Conservation (phyloP, 2,113 vertebrate species). For the Nannobrachium achirus region DNA sequence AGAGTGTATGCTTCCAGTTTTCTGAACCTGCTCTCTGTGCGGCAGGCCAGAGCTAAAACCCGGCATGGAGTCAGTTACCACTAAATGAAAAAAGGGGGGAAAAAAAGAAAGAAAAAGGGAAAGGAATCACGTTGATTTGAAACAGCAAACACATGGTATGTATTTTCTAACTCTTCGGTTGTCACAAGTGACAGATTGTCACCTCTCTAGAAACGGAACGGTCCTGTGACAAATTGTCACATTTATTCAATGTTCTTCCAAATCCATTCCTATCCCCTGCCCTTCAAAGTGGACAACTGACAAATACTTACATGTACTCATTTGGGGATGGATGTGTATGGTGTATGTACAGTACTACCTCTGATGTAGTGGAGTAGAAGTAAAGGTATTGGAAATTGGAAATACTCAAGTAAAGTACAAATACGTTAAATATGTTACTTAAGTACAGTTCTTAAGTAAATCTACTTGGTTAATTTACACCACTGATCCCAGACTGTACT, state of each 20-base stretch:
- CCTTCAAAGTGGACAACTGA: too few relatives aligned
- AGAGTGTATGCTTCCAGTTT: conserved; percentile 92
- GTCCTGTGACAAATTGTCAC: not conserved
- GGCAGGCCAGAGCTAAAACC: conserved; percentile 79
- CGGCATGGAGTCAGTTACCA: conserved; percentile 71
- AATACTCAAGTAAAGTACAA: too few relatives aligned
- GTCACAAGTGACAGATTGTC: conserved; percentile 29
- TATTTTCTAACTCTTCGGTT: conserved; percentile 12
- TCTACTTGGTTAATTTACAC: too few relatives aligned
- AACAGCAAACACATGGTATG: conserved; percentile 28
- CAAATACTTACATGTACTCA: too few relatives aligned
- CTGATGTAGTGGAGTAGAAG: too few relatives aligned
- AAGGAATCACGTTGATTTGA: conserved; percentile 29
- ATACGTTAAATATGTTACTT: too few relatives aligned
- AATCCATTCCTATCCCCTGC: not conserved
- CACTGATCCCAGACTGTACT: too few relatives aligned
- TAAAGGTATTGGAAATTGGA: too few relatives aligned
- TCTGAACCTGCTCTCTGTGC: conserved; percentile 76
- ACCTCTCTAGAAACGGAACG: conserved; percentile 20
- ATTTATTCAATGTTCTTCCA: not conserved
- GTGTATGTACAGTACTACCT: too few relatives aligned
- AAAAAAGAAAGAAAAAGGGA: conserved; percentile 42
- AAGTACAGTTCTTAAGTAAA: too few relatives aligned
- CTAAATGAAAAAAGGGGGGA: not conserved
- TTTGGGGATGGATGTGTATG: too few relatives aligned